phyloP scores from a whole-genome alignment of 2,113 vertebrate species.

The Pygoscelis adeliae region DNA sequence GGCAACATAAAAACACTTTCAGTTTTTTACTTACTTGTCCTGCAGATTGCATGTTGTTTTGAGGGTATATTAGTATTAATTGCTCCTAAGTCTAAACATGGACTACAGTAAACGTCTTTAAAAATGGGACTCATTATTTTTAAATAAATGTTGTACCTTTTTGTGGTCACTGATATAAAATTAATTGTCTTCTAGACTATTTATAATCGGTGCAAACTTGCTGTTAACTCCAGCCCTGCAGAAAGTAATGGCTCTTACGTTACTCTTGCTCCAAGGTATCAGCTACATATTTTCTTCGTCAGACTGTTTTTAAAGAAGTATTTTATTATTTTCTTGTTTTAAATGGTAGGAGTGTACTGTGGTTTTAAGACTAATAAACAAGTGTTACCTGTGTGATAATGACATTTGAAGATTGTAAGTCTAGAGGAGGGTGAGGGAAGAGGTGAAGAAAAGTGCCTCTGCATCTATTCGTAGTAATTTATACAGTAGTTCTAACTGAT shows the following conservation, averaged over 20 bases:
- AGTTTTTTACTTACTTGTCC: neutral
- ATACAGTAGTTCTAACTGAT: neutral
- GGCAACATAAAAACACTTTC: neutral
- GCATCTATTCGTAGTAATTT: neutral
- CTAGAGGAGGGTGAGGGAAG: neutral
- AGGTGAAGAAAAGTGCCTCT: neutral
- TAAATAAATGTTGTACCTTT: neutral
- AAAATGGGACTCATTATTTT: neutral
- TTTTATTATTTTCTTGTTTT: neutral
- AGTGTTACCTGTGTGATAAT: neutral
- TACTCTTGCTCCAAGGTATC: constrained; percentile 69
- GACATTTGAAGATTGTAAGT: neutral
- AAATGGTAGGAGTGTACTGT: neutral
- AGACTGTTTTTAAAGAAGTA: neutral
- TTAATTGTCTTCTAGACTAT: constrained; percentile 82
- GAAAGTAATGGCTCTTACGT: constrained; percentile 55
- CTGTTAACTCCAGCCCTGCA: constrained; percentile 76
- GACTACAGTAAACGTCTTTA: neutral
- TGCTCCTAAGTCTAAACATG: neutral
- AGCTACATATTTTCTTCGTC: neutral
- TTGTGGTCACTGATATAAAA: neutral
- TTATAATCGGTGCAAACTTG: constrained; percentile 86
- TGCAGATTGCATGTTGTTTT: neutral
- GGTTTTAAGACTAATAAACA: neutral
- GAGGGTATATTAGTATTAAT: neutral